Conservation (phyloP, 2,888 invertebrate genomes). For the Metallyticus violacea region DNA sequence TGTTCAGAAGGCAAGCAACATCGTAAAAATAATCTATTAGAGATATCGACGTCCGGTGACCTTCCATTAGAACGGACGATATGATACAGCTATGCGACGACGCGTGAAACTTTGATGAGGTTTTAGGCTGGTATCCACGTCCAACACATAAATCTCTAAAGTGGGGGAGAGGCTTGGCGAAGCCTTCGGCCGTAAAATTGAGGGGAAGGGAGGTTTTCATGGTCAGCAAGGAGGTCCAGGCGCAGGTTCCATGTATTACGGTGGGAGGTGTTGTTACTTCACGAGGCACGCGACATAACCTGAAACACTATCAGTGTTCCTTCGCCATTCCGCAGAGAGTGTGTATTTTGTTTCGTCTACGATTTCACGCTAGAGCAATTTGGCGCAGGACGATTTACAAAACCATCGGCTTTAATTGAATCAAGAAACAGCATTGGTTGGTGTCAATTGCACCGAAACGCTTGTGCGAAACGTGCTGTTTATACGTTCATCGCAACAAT, state of each 20-base stretch:
- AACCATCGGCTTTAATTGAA: neutral
- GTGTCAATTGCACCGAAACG: neutral
- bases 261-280: neutral
- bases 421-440: neutral
- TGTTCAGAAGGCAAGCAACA: neutral
- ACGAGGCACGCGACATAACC: neutral
- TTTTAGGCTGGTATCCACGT: neutral
- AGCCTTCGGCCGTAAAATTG: neutral
- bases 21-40: neutral
- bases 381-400: neutral
- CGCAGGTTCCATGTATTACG: neutral
- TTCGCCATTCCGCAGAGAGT: neutral
- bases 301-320: neutral
- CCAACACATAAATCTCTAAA: neutral
- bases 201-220: neutral
- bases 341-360: neutral
- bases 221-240: neutral
- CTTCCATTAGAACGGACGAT: too few relatives aligned
- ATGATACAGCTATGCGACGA: neutral
- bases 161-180: neutral
- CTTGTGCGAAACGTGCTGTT: too few relatives aligned
- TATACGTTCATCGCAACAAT: too few relatives aligned
- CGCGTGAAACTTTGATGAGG: neutral
- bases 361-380: neutral
- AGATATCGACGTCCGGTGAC: neutral